Conservation (phyloP, 2,113 vertebrate genomes). For the Grantiella picta region DNA sequence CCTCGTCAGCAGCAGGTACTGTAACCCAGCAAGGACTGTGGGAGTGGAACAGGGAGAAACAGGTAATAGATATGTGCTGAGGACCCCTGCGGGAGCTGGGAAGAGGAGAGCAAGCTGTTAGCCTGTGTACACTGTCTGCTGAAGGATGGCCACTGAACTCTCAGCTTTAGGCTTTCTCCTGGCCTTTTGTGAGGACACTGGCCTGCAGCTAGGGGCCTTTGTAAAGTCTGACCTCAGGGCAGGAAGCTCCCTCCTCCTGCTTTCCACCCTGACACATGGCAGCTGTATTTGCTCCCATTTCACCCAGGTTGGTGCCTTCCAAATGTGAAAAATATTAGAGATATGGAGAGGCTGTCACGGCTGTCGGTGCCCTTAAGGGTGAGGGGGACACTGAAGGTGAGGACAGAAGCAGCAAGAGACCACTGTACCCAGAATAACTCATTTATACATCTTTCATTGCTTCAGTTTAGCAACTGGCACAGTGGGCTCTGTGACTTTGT, state of each 20-base stretch:
- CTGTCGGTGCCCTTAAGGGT: neutral
- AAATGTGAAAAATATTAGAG: neutral
- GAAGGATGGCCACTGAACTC: neutral
- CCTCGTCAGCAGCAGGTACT: neutral
- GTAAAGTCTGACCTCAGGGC: accelerated
- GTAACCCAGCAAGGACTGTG: neutral
- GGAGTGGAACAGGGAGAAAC: neutral
- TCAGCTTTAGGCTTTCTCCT: neutral
- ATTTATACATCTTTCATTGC: neutral
- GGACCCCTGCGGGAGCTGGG: accelerated
- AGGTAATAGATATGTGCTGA: neutral
- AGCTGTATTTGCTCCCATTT: neutral
- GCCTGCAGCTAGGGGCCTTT: neutral
- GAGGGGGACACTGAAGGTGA: neutral
- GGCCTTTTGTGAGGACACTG: neutral
- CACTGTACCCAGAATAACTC: neutral
- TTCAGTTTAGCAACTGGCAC: neutral
- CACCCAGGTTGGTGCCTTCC: neutral
- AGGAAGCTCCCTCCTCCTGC: neutral
- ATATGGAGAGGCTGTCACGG: accelerated
- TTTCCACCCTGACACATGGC: neutral
- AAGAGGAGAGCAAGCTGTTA: neutral
- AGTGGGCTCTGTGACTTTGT: neutral
- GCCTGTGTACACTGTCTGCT: neutral
- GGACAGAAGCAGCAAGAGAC: neutral